Percentiles rank a stretch among this genome's conserved stretches.
These are phyloP conservation scores for Nycteola revayana DNA, from an alignment of 2,888 invertebrate species.

Conservation along the genomic window DNA sequence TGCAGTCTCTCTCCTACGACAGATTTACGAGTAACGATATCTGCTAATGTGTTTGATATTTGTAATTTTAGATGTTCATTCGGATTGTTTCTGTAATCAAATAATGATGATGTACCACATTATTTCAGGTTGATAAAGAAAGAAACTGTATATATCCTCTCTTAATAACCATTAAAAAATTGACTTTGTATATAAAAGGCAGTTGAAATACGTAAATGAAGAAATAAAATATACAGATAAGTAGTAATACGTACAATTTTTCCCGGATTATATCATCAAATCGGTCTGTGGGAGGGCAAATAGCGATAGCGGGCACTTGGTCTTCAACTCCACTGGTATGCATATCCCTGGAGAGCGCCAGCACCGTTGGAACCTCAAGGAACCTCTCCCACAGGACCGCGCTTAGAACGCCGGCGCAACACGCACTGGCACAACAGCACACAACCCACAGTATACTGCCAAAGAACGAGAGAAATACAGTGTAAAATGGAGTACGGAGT, in stretches of 20 bases:
- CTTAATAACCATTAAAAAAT: too few relatives aligned
- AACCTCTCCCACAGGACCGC: conserved; percentile 66
- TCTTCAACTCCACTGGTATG: conserved; percentile 15
- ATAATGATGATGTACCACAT: background rate
- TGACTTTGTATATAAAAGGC: too few relatives aligned
- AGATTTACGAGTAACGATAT: conserved; percentile 40
- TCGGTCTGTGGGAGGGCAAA: conserved; percentile 49
- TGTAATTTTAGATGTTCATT: conserved; percentile 23
- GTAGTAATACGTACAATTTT: conserved; percentile 45
- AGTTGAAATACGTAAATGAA: too few relatives aligned
- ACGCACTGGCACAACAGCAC: conserved; percentile 55
- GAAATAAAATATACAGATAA: too few relatives aligned
- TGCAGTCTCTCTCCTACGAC: conserved; percentile 32
- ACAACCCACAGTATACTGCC: conserved; percentile 55
- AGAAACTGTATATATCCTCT: too few relatives aligned
- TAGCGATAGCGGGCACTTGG: conserved; percentile 44
- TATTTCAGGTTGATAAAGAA: too few relatives aligned
- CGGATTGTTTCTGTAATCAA: conserved; percentile 22
- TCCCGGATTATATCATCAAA: conserved; percentile 38
- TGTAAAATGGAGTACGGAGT: too few relatives aligned
- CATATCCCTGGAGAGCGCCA: conserved; percentile 45
- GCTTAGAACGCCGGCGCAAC: conserved; percentile 61
- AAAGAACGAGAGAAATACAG: too few relatives aligned
- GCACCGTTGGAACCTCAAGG: conserved; percentile 55
- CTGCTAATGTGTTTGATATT: conserved; percentile 36